These are phyloP conservation scores for Calyptomena viridis DNA, from an alignment of 2,113 vertebrate genomes.

Conservation along the genomic window DNA sequence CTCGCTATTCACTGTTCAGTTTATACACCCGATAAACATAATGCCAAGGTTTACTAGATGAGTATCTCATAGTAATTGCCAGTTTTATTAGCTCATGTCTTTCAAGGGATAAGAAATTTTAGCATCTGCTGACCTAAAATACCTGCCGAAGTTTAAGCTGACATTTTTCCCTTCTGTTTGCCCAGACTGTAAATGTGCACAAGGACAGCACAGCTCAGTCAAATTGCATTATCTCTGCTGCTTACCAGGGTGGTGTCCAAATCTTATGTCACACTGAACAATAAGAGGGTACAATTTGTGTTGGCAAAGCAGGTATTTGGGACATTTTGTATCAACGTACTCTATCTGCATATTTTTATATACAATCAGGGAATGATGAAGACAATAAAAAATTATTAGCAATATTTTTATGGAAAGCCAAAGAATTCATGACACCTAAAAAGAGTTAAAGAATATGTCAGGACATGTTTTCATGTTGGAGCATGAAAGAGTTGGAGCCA, in stretches of 20 bases:
- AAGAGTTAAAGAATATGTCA: background rate
- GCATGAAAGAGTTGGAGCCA: no score
- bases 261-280: background rate
- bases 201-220: background rate
- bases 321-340: background rate
- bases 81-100: background rate
- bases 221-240: background rate
- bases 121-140: background rate
- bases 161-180: conserved; percentile 1
- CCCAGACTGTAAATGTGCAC: background rate
- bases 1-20: background rate
- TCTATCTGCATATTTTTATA: background rate
- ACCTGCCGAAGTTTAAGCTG: background rate
- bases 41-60: background rate
- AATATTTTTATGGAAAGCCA: background rate
- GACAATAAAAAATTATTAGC: background rate
- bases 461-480: background rate
- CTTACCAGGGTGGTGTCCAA: background rate
- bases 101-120: background rate
- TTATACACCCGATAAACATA: rapidly evolving
- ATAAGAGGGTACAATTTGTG: background rate
- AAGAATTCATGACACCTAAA: background rate
- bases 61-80: background rate
- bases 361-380: background rate
- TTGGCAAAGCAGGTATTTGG: background rate